Evolutionary conservation across 2,888 invertebrate genomes (phyloP), one percentile per base, ranked within the genome.

Genomic region (Tinea semifulvella): DNA sequence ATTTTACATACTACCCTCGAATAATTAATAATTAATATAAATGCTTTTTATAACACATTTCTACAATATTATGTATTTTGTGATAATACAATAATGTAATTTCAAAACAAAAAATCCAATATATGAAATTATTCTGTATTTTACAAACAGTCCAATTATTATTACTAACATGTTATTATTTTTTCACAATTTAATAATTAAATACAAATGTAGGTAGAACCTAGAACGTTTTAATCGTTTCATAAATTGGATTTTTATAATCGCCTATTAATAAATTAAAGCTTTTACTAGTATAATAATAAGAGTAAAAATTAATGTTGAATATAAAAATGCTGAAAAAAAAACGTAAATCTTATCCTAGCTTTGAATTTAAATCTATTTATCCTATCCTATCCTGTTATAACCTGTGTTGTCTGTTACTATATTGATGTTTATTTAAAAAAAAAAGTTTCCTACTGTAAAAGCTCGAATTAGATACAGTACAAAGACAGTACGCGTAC

Each of bases 1-100:
- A 63, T 62, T 57, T 56, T 54, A 44, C 20, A 28, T 42, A 47
- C 31, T 47, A 47, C 43, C 40, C 39, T 43, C 43, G 43, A 42
- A 17, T 47, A 44, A 36, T 46, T 44, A 47, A 63, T 69, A 44
- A 35, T 25, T 31, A 63, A 63, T 67, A 68, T 26, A 73, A 4
- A 18, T n/a, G 75, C 74, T 76, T 76, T 73, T 73, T 74, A 68
- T 71, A 72, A 65, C 63, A 51, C 61, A 56, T 64, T 43, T 45
- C 60, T 62, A 65, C 60, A 60, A 57, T 55, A 59, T 56, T 61
- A 59, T 61, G 3, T 36, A 31, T 61, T 60, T 59, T 61, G 62
- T 63, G 60, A 61, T 62, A 61, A 55, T 4, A 7, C 6, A 6
- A 7, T 25, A 8, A 7, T 7, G 6, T 25, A 7, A 25, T 25